A percentile compares a stretch with the other conserved stretches of the same genome.
phyloP scores from a whole-genome alignment of 2,888 invertebrate species.

The Chrysopilus asiliformis region DNA sequence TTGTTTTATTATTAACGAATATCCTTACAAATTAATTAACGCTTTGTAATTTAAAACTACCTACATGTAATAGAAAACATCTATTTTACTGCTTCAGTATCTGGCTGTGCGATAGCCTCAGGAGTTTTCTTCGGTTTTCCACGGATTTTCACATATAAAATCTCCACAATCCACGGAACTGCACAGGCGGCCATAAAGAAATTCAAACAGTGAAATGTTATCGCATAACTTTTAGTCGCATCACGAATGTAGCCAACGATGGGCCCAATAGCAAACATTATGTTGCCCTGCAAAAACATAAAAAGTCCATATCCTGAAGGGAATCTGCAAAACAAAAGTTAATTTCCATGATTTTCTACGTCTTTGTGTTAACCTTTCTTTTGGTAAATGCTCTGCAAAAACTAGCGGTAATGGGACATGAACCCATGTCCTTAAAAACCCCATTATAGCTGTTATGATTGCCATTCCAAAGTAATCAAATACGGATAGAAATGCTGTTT shows the following conservation, averaged over 20 bases:
- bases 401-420: constrained; percentile 57
- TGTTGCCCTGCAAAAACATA: constrained; percentile 54
- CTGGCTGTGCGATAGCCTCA: no score
- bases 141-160: constrained; percentile 23
- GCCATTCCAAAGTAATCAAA: constrained; percentile 43
- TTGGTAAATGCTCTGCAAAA: constrained; percentile 51
- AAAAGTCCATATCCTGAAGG: constrained; percentile 60
- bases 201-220: constrained; percentile 54
- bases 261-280: constrained; percentile 54
- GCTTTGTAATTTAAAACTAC: no score
- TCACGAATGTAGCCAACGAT: constrained; percentile 50
- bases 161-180: constrained; percentile 53
- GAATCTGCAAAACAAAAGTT: constrained; percentile 35
- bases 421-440: constrained; percentile 54
- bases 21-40: no score
- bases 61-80: no score
- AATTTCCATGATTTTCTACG: not conserved
- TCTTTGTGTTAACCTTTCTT: constrained; percentile 37
- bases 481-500: constrained; percentile 40
- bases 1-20: no score
- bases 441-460: constrained; percentile 46
- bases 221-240: constrained; percentile 47
- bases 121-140: no score
- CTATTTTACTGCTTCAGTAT: no score
- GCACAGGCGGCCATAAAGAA: constrained; percentile 51